Conservation (phyloP, 2,888 invertebrate genomes). For the Diogma glabrata region DNA sequence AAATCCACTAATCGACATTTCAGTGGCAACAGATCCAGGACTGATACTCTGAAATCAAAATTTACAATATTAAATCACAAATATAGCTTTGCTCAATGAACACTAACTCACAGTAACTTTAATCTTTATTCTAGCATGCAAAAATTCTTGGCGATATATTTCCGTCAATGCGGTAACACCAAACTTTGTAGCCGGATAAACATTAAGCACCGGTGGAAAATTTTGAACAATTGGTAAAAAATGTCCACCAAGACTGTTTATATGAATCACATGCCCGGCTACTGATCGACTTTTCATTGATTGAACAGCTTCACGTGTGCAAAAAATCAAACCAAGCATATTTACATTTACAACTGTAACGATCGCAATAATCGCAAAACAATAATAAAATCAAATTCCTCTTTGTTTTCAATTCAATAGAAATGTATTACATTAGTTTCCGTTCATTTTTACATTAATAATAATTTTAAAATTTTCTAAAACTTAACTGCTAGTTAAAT, state of each 20-base stretch:
- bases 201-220: constrained; percentile 17
- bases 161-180: constrained; percentile 31
- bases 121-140: background rate
- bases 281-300: constrained; percentile 37
- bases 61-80: background rate
- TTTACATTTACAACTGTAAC: constrained; percentile 33
- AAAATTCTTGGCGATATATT: constrained; percentile 29
- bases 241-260: constrained; percentile 39
- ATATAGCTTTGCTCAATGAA: constrained; percentile 13
- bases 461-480: no score
- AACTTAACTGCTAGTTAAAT: no score
- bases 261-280: constrained; percentile 37
- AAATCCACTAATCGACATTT: no score
- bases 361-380: no score
- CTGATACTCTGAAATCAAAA: background rate
- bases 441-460: no score
- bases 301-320: constrained; percentile 36
- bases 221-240: constrained; percentile 28
- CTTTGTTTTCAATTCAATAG: no score
- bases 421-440: no score
- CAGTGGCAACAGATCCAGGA: background rate
- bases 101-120: background rate
- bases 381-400: no score
- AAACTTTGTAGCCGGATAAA: constrained; percentile 27
- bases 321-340: constrained; percentile 33